A percentile compares a stretch with the other conserved stretches of the same genome.
Conservation (phyloP, 2,113 vertebrate species). For the Saguinus imperator region DNA sequence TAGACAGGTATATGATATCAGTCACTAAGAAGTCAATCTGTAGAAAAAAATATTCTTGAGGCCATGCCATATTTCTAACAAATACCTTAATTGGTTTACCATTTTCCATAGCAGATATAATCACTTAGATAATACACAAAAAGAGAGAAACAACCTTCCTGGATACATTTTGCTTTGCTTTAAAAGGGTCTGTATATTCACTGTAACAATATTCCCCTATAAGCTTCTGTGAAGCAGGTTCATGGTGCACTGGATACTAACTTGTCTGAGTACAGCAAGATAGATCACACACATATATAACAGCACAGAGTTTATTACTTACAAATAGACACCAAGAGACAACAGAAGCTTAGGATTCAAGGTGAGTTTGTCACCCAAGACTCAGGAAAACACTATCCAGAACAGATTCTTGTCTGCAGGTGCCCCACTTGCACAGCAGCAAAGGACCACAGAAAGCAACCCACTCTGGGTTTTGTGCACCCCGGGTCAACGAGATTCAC, state of each 20-base stretch:
- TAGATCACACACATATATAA: not conserved
- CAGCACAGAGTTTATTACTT: not conserved
- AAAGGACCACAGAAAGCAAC: not conserved
- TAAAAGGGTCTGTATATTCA: not conserved
- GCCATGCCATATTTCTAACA: not conserved
- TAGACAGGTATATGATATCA: not conserved
- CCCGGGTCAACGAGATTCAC: not conserved
- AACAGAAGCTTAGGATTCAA: not conserved
- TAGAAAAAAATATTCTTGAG: slow-evolving; percentile 3
- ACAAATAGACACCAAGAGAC: not conserved
- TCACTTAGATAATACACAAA: not conserved
- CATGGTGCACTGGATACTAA: not conserved
- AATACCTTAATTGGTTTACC: not conserved
- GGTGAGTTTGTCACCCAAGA: not conserved
- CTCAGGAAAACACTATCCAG: not conserved
- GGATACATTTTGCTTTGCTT: not conserved
- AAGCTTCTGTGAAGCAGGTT: not conserved
- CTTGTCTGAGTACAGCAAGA: not conserved
- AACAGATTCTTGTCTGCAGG: too few species aligned
- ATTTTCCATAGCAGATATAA: not conserved
- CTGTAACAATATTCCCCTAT: not conserved
- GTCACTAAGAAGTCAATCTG: not conserved
- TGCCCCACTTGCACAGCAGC: not conserved
- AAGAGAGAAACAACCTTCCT: not conserved
- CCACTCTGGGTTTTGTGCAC: not conserved